These are phyloP conservation scores for Deilephila porcellus DNA, from an alignment of 2,888 invertebrate genomes.

Conservation along the genomic window DNA sequence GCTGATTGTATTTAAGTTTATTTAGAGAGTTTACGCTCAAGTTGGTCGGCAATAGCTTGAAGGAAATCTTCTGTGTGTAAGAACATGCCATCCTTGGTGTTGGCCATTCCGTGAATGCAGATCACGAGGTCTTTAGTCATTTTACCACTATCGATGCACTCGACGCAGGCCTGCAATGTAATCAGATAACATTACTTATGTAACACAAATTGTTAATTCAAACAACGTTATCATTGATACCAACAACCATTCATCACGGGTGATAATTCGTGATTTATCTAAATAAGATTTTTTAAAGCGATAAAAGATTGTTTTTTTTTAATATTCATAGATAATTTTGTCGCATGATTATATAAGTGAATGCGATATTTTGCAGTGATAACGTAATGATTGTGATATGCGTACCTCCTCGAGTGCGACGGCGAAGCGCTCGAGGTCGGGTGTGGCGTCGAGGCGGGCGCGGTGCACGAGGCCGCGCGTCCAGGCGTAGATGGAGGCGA, in stretches of 20 bases:
- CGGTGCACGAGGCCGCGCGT: conserved; percentile 93
- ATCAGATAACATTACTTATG: conserved; percentile 20
- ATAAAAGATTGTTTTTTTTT: neutral
- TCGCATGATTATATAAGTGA: neutral
- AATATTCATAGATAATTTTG: neutral
- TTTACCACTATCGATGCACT: conserved; percentile 92
- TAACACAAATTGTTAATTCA: neutral
- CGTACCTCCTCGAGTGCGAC: conserved; percentile 87
- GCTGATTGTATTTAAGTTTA: conserved; percentile 42
- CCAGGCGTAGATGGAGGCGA: conserved; percentile 97
- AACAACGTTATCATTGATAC: conserved; percentile 13
- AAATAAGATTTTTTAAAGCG: conserved; percentile 10
- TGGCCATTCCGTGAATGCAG: conserved; percentile 92
- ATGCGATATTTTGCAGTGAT: conserved; percentile 7
- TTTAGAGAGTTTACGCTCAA: conserved; percentile 82
- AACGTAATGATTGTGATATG: neutral
- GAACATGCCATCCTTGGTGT: conserved; percentile 92
- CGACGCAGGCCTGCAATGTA: conserved; percentile 87
- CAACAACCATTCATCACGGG: conserved; percentile 14
- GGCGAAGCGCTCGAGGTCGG: conserved; percentile 89
- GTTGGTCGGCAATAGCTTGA: conserved; percentile 90
- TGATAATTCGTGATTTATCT: conserved; percentile 15
- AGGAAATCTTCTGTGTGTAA: conserved; percentile 94
- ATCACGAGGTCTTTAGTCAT: conserved; percentile 96
- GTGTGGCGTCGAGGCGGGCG: conserved; percentile 91